Evolutionary conservation across 2,113 vertebrate genomes (phyloP).

Genomic region (Prochilodus magdalenae): DNA sequence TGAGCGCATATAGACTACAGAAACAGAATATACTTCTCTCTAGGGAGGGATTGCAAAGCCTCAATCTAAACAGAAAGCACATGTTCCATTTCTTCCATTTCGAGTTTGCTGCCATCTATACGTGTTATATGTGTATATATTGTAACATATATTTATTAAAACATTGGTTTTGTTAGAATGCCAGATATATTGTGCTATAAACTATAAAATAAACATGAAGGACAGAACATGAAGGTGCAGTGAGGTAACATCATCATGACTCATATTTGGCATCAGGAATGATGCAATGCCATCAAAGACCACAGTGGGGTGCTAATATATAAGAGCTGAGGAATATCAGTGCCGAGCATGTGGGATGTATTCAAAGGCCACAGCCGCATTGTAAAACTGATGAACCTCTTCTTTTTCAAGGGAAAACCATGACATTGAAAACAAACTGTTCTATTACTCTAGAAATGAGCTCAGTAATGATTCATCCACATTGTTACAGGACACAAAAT

Average conservation of each 20-base stretch:
- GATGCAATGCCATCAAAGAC: neutral
- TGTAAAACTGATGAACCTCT: too few species aligned
- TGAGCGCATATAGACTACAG: conserved; percentile 41
- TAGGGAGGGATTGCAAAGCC: neutral
- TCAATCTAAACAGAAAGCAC: neutral
- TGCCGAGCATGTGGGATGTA: neutral
- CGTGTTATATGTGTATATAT: too few species aligned
- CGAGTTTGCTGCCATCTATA: neutral
- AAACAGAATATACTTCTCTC: conserved; percentile 16
- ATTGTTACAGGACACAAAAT: too few species aligned
- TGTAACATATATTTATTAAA: too few species aligned
- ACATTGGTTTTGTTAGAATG: neutral
- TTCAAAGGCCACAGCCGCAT: neutral
- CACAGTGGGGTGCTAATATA: conserved; percentile 38
- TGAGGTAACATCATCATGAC: neutral
- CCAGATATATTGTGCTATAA: neutral
- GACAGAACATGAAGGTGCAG: too few species aligned
- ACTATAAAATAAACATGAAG: too few species aligned
- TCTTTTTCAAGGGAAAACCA: too few species aligned
- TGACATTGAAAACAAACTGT: too few species aligned
- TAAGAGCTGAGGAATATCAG: neutral
- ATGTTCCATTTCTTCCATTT: neutral
- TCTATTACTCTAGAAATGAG: too few species aligned
- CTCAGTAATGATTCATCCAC: too few species aligned
- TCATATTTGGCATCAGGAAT: neutral